Conservation (phyloP, 2,797 vertebrate species). For the Euphonia xanthogaster region DNA sequence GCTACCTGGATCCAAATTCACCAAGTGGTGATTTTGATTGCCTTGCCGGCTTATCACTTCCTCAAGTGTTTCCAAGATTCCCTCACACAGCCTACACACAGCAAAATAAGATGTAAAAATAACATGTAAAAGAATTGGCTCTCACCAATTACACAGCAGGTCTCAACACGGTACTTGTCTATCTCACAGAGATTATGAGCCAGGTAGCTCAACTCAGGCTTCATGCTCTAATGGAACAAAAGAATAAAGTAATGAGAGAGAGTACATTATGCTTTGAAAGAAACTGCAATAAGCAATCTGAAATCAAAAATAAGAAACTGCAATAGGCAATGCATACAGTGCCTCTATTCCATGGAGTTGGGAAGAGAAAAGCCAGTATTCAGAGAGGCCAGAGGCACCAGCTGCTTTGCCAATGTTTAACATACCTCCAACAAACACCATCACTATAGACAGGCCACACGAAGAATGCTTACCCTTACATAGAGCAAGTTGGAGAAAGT, state of each 20-base stretch:
- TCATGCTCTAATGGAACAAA: constrained; percentile 87
- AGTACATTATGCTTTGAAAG: not conserved
- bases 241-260: not conserved
- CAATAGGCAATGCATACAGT: not conserved
- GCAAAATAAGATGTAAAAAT: not conserved
- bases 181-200: constrained; percentile 98
- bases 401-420: not conserved
- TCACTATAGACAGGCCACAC: not conserved
- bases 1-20: not conserved
- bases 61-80: not conserved
- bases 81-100: not conserved
- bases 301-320: too few species aligned
- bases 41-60: not conserved
- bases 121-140: not conserved
- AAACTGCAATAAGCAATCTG: not conserved
- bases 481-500: constrained; percentile 98
- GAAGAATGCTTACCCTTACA: constrained; percentile 85
- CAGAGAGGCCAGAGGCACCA: not conserved
- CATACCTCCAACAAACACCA: not conserved
- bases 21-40: not conserved
- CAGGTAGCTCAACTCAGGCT: constrained; percentile 96
- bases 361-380: not conserved
- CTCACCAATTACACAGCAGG: constrained; percentile 98
- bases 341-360: not conserved
- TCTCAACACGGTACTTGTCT: constrained; percentile 98